A percentile compares a stretch with the other conserved stretches of the same genome.
Evolutionary conservation across 2,888 invertebrate genomes (phyloP).

Genomic region (Schizaphis graminum): DNA sequence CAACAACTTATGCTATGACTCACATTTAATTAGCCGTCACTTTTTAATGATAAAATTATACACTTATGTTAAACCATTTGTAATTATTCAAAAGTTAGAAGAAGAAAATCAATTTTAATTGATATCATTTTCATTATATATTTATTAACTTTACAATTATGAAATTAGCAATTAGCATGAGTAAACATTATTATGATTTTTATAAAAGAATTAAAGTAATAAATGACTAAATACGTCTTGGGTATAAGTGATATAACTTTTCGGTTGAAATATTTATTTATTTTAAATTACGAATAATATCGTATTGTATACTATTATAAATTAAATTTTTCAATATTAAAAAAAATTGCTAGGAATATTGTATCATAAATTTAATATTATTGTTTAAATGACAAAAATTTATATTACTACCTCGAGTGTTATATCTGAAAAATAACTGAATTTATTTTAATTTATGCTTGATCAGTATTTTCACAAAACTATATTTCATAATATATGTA

Average conservation of each 20-base stretch:
- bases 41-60: constrained; percentile 34
- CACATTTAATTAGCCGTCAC: constrained; percentile 17
- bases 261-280: too few species aligned
- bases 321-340: too few species aligned
- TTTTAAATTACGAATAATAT: too few species aligned
- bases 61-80: constrained; percentile 14
- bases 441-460: too few species aligned
- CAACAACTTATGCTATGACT: background rate
- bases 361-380: too few species aligned
- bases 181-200: background rate
- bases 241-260: background rate
- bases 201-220: background rate
- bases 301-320: too few species aligned
- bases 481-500: too few species aligned
- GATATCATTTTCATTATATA: background rate
- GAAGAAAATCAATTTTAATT: background rate
- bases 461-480: too few species aligned
- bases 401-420: too few species aligned
- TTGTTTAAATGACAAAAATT: too few species aligned
- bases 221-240: background rate
- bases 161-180: background rate
- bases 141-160: background rate
- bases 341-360: too few species aligned
- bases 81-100: constrained; percentile 6
- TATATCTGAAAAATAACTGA: too few species aligned